phyloP scores from a whole-genome alignment of 2,888 invertebrate species.

The Lasioglossum malachurum region DNA sequence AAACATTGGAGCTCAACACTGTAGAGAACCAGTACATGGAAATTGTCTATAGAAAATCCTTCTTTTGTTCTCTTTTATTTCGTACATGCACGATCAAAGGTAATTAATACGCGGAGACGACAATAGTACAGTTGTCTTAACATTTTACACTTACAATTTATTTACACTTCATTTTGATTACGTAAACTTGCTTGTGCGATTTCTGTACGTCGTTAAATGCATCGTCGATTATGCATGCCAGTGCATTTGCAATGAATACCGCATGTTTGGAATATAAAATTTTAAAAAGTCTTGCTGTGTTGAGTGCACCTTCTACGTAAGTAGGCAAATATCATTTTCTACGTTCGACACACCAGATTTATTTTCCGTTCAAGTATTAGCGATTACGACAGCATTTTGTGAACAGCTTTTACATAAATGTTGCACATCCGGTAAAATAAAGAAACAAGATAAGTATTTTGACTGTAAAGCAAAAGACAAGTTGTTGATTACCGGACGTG shows the following conservation, averaged over 20 bases:
- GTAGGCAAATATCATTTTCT: constrained; percentile 40
- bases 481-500: constrained; percentile 3
- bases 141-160: background rate
- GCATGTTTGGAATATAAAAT: constrained; percentile 57
- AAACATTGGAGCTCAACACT: constrained; percentile 8
- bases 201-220: background rate
- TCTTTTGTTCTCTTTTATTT: background rate
- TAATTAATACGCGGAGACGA: background rate
- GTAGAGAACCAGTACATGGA: background rate
- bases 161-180: background rate
- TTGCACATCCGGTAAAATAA: constrained; percentile 4
- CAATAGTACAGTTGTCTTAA: background rate
- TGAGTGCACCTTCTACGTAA: constrained; percentile 52
- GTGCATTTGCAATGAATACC: constrained; percentile 40
- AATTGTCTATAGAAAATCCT: background rate
- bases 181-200: background rate
- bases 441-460: background rate
- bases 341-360: constrained; percentile 19
- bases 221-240: constrained; percentile 50
- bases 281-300: constrained; percentile 48
- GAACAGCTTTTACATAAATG: constrained; percentile 7
- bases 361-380: constrained; percentile 2
- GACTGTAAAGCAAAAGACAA: background rate
- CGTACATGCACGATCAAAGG: constrained; percentile 12
- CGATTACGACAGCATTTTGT: constrained; percentile 5